Evolutionary conservation across 2,888 invertebrate species (phyloP).

Genomic region (Pachycephus smyrnensis): DNA sequence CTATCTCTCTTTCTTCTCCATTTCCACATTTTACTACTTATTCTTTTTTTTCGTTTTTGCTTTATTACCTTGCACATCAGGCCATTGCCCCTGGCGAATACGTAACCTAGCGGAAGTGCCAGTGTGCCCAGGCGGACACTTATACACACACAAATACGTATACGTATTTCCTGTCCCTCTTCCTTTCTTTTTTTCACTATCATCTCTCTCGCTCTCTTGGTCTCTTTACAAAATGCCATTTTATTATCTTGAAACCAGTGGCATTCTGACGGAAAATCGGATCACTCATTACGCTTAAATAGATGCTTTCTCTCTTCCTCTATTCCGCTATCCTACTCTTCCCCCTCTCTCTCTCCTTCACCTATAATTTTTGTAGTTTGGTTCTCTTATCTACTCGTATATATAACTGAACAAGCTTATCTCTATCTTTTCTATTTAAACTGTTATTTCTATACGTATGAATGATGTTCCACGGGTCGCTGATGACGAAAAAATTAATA

Average conservation of each 20-base stretch:
- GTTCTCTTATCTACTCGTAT: no score
- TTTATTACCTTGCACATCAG: slow-evolving; percentile 15
- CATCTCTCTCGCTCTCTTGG: background rate
- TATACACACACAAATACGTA: no score
- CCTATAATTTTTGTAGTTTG: background rate
- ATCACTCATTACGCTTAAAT: slow-evolving; percentile 46
- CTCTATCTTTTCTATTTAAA: no score
- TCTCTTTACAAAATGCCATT: no score
- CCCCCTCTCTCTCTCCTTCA: slow-evolving; percentile 5
- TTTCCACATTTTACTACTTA: background rate
- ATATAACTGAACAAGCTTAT: no score
- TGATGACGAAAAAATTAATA: no score
- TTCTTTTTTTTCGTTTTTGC: background rate
- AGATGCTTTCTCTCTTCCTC: slow-evolving; percentile 28
- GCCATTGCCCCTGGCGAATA: slow-evolving; percentile 23
- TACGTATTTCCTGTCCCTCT: slow-evolving; percentile 8
- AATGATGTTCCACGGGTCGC: no score
- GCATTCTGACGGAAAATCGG: slow-evolving; percentile 47
- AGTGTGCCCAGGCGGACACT: slow-evolving; percentile 17
- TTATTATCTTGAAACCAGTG: background rate
- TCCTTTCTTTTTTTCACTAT: background rate
- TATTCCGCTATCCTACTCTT: background rate
- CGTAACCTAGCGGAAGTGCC: slow-evolving; percentile 26
- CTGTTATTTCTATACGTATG: no score
- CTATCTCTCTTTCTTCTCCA: slow-evolving; percentile 1